phyloP scores from a whole-genome alignment of 2,797 vertebrate species.

The Dromococcyx pavoninus region DNA sequence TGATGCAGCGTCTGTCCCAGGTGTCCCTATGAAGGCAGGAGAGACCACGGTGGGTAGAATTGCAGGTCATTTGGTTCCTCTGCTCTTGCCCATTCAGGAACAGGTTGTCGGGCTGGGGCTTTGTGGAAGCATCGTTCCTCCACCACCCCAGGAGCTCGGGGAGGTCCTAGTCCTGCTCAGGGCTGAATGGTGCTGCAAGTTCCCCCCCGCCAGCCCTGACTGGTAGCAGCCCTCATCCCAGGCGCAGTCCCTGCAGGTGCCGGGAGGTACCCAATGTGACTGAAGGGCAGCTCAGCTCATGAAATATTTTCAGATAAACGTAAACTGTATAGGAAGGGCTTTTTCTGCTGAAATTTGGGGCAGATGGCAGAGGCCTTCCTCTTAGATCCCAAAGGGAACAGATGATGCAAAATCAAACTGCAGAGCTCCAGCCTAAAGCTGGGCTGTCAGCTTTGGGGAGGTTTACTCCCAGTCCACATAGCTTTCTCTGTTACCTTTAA shows the following conservation, averaged over 20 bases:
- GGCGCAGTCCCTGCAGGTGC: not conserved
- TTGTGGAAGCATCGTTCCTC: not conserved
- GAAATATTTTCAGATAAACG: not conserved
- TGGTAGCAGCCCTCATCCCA: not conserved
- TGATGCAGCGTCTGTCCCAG: fast-evolving
- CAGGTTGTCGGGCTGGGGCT: not conserved
- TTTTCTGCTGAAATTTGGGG: not conserved
- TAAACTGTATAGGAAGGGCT: not conserved
- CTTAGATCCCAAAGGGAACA: not conserved
- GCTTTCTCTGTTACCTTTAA: not conserved
- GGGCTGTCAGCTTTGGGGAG: not conserved
- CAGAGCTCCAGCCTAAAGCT: not conserved
- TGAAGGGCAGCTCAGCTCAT: not conserved
- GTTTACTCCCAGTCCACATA: not conserved
- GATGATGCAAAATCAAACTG: not conserved
- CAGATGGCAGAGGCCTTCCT: not conserved
- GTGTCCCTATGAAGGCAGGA: not conserved
- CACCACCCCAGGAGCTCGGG: fast-evolving
- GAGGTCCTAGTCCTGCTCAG: not conserved
- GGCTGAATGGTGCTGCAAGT: no score
- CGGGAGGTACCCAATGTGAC: not conserved
- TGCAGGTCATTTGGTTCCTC: not conserved
- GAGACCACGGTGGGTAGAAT: fast-evolving
- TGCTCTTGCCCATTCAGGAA: not conserved
- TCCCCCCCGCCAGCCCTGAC: no score